phyloP scores from a whole-genome alignment of 1,140 invertebrate genomes.

The Aphaenogaster floridana region DNA sequence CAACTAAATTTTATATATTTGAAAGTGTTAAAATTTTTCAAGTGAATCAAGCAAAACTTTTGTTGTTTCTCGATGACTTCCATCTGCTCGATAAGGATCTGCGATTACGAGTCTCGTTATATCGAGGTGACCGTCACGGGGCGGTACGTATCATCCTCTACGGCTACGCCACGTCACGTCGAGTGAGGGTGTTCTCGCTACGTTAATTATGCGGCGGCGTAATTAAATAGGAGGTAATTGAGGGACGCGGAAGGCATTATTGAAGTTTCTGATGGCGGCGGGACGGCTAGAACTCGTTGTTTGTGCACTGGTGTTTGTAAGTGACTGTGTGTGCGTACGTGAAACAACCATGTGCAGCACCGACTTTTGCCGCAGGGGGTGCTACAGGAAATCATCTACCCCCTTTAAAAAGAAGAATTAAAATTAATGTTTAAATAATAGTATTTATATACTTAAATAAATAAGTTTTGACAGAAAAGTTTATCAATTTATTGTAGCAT shows the following conservation, averaged over 20 bases:
- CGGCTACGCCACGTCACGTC: slow-evolving; percentile 67
- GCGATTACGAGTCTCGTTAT: neutral
- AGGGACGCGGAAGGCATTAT: slow-evolving; percentile 81
- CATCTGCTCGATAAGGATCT: slow-evolving; percentile 1
- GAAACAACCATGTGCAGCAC: slow-evolving; percentile 8
- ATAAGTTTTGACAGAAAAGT: neutral
- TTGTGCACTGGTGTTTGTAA: slow-evolving; percentile 55
- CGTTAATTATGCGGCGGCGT: slow-evolving; percentile 82
- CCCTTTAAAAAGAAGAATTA: neutral
- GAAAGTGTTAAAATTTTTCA: neutral
- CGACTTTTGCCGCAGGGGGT: neutral
- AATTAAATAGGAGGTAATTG: slow-evolving; percentile 84
- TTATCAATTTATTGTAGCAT: neutral
- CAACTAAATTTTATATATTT: neutral
- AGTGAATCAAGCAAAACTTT: neutral
- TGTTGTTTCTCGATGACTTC: neutral
- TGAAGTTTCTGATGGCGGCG: slow-evolving; percentile 81
- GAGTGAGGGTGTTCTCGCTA: slow-evolving; percentile 72
- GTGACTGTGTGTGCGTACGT: slow-evolving; percentile 22
- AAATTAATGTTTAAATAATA: neutral
- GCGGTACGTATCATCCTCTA: slow-evolving; percentile 38
- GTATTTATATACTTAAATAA: no score
- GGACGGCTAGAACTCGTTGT: slow-evolving; percentile 56
- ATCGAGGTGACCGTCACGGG: slow-evolving; percentile 48
- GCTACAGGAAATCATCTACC: neutral